These are phyloP conservation scores for Hydra vulgaris DNA, from an alignment of 30 jellyfish, hydroid and myxozoan genomes.

Conservation along the genomic window DNA sequence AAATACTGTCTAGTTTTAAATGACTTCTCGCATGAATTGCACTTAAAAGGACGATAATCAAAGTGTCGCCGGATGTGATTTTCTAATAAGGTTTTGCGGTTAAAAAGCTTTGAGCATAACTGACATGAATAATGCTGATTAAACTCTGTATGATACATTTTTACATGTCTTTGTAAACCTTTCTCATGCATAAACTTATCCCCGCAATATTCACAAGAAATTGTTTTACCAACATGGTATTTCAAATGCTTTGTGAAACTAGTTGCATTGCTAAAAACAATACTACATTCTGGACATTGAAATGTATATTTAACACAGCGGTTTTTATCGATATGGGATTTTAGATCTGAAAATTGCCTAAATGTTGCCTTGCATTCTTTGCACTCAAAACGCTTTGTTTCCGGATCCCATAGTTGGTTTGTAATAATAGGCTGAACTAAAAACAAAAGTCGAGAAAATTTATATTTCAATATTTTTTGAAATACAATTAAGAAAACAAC, in stretches of 20 bases:
- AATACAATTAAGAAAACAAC: not conserved
- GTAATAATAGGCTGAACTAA: constrained; percentile 31
- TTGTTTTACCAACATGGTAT: constrained; percentile 26
- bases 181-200: constrained; percentile 39
- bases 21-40: constrained; percentile 23
- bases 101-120: constrained; percentile 27
- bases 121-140: constrained; percentile 32
- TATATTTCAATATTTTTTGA: not conserved
- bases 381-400: constrained; percentile 38
- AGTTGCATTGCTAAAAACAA: constrained; percentile 37
- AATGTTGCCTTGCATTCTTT: constrained; percentile 42
- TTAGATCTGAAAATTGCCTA: constrained; percentile 29
- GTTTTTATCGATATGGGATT: constrained; percentile 32
- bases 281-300: constrained; percentile 41
- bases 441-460: not conserved
- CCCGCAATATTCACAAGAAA: constrained; percentile 33
- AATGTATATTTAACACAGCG: constrained; percentile 33
- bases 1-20: constrained; percentile 30
- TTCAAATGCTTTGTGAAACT: constrained; percentile 35
- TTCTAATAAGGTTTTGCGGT: constrained; percentile 30
- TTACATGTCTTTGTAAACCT: constrained; percentile 29
- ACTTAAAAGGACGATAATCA: constrained; percentile 37
- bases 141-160: constrained; percentile 34
- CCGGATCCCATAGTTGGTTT: constrained; percentile 43
- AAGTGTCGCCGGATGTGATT: constrained; percentile 40